Evolutionary conservation across 1,140 invertebrate genomes (phyloP), one percentile per base, ranked within the genome.

Genomic region (Drosophila willistoni): DNA sequence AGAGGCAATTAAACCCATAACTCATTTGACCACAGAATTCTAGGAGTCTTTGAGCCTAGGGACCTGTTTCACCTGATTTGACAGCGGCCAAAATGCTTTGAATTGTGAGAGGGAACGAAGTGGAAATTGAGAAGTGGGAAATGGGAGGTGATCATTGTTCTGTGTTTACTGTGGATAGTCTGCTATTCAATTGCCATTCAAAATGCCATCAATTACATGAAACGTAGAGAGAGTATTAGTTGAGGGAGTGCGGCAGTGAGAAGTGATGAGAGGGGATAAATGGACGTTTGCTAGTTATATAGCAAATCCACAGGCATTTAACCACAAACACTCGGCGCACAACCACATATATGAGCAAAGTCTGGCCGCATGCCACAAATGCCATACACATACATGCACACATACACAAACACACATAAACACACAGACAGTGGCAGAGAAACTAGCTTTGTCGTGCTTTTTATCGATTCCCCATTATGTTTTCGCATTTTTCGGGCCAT

Each of bases 401-500:
- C 47, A 44, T 6, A 41, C 55, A 6, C n/a, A 33, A 36, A 36
- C 14, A 64, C 14, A 44, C 25, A 54, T 34, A 36, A 7, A 47
- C 60, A 73, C 14, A 54, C 25, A 51, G 44, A 22, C 44, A 51
- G 17, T 22, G 6, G 17, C n/a, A 56, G 61, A 56, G 63, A 22
- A 47, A 62, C 47, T 62, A 66, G 39, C 59, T 41, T 36, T 71
- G 62, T 42, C 64, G 54, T 59, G 70, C 41, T 70, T 67, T 84
- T 77, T 85, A 84, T 84, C 79, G 78, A 81, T 85, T 84, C 68
- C 57, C 68, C 62, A 77, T 84, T 77, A 76, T 72, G 64, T 51
- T 71, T 71, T 76, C 44, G 42, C 74, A 77, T 77, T 76, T 36
- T 59, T 51, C 44, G 44, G 64, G 17, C 60, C 66, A 59, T 41